Evolutionary conservation across 2,797 vertebrate species (phyloP), one percentile per base, ranked within the genome.

Genomic region (Takifugu rubripes): DNA sequence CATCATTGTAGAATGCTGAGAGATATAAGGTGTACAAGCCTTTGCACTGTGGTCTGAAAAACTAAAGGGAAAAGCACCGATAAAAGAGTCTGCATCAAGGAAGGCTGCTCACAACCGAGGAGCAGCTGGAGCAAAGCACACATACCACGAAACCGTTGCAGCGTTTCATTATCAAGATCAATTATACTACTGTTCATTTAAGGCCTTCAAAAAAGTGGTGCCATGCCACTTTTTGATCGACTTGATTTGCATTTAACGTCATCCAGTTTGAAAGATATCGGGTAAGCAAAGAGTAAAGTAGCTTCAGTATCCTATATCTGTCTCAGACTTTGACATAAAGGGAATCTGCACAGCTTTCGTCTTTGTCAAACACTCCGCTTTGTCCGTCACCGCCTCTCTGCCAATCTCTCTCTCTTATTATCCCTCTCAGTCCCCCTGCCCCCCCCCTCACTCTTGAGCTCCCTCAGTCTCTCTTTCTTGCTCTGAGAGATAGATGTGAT

Each of bases 401-500:
- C 8, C n/a, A 16, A 6, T n/a, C 42, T 15, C 14, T 44, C 33
- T 36, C 36, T 40, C 36, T 40, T 14, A 14, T 40, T 40, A 40
- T 40, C 36, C 36, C 36, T 40, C 36, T 6, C 48, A 42, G 42
- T 61, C 65, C 50, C 55, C 27, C 52, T 63, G 57, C n/a, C 52
- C 49, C n/a, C n/a, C n/a, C 57, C 74, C 56, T 45, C 29, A 16
- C 49, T 25, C 5, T 26, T 6, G 5, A 6, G 6, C 44, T 5
- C 40, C 14, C 51, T 29, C 47, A 31, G 26, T 11, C 29, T 36
- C 54, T 25, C 54, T 33, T 10, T 24, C 75, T 61, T 45, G 40
- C 27, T 51, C 40, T 54, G 59, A 8, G 2, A 75, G 81, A 84
- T 84, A 78, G 73, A 77, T 75, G 75, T 85, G 87, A 90, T 89